Conservation (phyloP, 2,888 invertebrate genomes). For the Panopea generosa region DNA sequence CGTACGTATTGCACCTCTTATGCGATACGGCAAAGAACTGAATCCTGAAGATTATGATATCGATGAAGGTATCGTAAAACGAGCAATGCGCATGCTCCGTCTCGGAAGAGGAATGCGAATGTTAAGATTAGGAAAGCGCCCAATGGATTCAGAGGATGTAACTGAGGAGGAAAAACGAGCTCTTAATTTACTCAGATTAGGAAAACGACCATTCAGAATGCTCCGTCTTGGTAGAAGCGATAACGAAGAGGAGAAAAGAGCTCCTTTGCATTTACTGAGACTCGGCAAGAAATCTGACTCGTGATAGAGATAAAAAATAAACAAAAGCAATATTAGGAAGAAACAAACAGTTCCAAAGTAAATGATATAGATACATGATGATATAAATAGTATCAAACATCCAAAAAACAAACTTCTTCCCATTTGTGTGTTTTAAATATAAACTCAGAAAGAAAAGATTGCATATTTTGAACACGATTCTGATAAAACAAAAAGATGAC, state of each 20-base stretch:
- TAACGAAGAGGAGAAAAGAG: slow-evolving; percentile 58
- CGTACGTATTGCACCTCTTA: slow-evolving; percentile 39
- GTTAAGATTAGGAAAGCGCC: slow-evolving; percentile 71
- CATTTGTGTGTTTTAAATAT: too few species aligned
- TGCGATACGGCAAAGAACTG: slow-evolving; percentile 51
- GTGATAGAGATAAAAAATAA: slow-evolving; percentile 26
- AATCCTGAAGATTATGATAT: slow-evolving; percentile 13
- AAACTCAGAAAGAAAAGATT: too few species aligned
- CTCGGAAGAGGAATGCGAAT: slow-evolving; percentile 74
- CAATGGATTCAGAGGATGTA: slow-evolving; percentile 54
- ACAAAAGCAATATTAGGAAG: too few species aligned
- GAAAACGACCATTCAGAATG: slow-evolving; percentile 78
- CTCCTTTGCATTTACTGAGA: slow-evolving; percentile 59
- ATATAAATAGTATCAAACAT: too few species aligned
- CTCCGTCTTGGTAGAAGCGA: slow-evolving; percentile 73
- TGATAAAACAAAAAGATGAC: too few species aligned
- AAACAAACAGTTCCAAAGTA: too few species aligned
- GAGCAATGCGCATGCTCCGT: slow-evolving; percentile 71
- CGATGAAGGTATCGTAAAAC: slow-evolving; percentile 30
- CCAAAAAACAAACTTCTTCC: too few species aligned
- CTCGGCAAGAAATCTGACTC: slow-evolving; percentile 53
- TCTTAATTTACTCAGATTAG: slow-evolving; percentile 76
- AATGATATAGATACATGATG: too few species aligned
- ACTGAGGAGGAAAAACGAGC: slow-evolving; percentile 69
- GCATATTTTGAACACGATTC: too few species aligned